phyloP scores from a whole-genome alignment of 2,113 vertebrate species.

The Eulemur rufifrons region DNA sequence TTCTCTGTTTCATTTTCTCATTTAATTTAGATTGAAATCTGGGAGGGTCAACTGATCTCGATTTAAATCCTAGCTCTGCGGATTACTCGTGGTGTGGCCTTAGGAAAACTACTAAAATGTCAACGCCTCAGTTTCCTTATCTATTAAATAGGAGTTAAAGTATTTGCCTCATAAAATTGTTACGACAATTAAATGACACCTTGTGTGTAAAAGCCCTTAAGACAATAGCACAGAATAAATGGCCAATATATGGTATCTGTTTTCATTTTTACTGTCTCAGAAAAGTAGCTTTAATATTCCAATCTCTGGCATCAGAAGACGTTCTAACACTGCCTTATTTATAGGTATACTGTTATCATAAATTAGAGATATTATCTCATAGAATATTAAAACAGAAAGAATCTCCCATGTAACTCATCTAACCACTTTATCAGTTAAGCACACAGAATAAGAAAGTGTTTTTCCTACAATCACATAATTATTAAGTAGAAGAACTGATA shows the following conservation, averaged over 20 bases:
- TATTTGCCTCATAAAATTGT: neutral
- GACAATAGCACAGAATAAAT: neutral
- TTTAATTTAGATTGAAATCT: neutral
- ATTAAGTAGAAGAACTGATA: neutral
- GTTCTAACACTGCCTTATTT: neutral
- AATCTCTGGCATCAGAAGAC: neutral
- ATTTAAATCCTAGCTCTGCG: neutral
- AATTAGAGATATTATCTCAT: neutral
- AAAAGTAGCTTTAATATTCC: neutral
- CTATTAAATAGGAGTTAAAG: neutral
- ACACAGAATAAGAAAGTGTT: neutral
- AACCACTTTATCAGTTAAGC: neutral
- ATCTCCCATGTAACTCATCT: neutral
- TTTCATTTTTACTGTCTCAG: neutral
- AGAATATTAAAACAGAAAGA: neutral
- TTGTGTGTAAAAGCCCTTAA: neutral
- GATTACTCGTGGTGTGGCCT: neutral
- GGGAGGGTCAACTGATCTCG: accelerated
- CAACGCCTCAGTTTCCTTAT: neutral
- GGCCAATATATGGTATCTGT: neutral
- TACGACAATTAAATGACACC: neutral
- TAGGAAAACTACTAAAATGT: neutral
- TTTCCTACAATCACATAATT: neutral
- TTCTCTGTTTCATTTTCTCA: neutral
- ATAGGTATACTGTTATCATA: neutral